Evolutionary conservation across 1,140 invertebrate species (phyloP).

Genomic region (Aleiodes sp.): DNA sequence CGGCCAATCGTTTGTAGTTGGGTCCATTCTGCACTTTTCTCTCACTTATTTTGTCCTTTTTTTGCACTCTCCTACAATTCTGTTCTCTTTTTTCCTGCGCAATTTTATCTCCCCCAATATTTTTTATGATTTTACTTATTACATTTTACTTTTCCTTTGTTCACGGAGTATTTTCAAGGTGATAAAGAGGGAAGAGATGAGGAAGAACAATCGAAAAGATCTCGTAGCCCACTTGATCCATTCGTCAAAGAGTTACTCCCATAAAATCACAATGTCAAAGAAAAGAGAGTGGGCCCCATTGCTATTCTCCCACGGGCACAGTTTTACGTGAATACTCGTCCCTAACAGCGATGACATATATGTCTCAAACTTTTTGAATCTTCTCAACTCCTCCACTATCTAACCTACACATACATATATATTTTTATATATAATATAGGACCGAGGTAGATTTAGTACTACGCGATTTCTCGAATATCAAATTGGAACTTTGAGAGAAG

Average conservation of each 20-base stretch:
- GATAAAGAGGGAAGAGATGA: neutral
- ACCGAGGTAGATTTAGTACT: neutral
- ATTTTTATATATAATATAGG: slow-evolving; percentile 7
- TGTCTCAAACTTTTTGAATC: slow-evolving; percentile 21
- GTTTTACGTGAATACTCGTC: slow-evolving; percentile 12
- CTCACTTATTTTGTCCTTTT: slow-evolving; percentile 14
- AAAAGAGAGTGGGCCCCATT: slow-evolving; percentile 8
- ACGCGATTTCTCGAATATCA: slow-evolving; percentile 32
- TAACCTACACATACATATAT: neutral
- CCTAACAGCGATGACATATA: slow-evolving; percentile 15
- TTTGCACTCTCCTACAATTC: slow-evolving; percentile 9
- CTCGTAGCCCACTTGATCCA: neutral
- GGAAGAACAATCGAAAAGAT: neutral
- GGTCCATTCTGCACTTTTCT: slow-evolving; percentile 2
- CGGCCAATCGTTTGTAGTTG: slow-evolving; percentile 22
- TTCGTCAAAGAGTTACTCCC: slow-evolving; percentile 31
- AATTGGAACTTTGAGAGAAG: slow-evolving; percentile 24
- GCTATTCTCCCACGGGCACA: slow-evolving; percentile 13
- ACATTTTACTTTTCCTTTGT: too few species aligned
- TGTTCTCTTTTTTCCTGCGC: slow-evolving; percentile 17
- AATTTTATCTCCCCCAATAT: slow-evolving; percentile 7
- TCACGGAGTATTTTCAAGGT: too few species aligned
- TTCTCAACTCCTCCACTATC: slow-evolving; percentile 6
- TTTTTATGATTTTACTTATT: neutral
- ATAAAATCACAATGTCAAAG: slow-evolving; percentile 31